Percentiles rank a stretch among this genome's conserved stretches.
phyloP scores from a whole-genome alignment of 2,888 invertebrate species.

The Uloborus plumipes region DNA sequence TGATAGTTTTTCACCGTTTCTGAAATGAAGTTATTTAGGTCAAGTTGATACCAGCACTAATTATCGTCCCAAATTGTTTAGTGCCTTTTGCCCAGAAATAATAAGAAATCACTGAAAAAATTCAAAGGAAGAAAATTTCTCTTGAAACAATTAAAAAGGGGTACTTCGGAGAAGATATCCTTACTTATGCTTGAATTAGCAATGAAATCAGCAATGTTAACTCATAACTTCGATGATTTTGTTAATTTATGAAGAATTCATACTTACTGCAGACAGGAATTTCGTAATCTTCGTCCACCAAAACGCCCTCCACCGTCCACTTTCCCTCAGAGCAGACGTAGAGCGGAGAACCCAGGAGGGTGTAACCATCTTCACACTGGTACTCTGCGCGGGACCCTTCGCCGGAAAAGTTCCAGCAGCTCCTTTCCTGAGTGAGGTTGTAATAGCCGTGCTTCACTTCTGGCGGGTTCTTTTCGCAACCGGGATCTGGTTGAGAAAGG shows the following conservation, averaged over 20 bases:
- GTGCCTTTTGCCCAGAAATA: no score
- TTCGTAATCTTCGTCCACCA: constrained; percentile 21
- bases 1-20: no score
- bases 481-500: constrained; percentile 49
- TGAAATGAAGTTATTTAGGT: no score
- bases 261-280: constrained; percentile 37
- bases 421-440: constrained; percentile 55
- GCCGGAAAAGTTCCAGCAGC: constrained; percentile 65
- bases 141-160: no score
- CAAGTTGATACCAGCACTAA: no score
- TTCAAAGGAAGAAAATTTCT: no score
- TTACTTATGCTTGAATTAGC: no score
- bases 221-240: no score
- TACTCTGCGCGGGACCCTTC: constrained; percentile 63
- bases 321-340: constrained; percentile 63
- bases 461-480: constrained; percentile 60
- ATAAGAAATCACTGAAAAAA: no score
- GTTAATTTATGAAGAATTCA: neutral
- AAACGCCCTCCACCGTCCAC: constrained; percentile 52
- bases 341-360: constrained; percentile 41
- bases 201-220: no score
- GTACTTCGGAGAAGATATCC: no score
- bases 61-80: no score
- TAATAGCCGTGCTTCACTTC: constrained; percentile 61
- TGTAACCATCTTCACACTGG: constrained; percentile 58